Evolutionary conservation across 2,797 vertebrate species (phyloP), one percentile per base, ranked within the genome.

Genomic region (Enoplosus armatus): DNA sequence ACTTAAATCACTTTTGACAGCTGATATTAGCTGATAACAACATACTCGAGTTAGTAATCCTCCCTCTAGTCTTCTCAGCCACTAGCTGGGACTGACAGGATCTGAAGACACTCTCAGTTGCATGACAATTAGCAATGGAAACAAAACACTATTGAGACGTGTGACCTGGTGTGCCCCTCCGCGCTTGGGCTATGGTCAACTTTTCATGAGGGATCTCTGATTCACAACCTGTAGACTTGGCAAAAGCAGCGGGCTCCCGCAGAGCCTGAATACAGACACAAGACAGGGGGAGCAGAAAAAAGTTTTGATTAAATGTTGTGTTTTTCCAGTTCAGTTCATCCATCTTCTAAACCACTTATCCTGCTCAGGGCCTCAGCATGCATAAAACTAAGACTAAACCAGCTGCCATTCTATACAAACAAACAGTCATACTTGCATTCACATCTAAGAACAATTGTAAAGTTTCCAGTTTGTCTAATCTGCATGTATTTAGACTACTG

Each of bases 161-260:
- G 18, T 33, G 31, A 94, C 98, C 97, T 96, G 98, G 97, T 26
- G 98, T 99, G 83, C 98, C 98, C 56, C 95, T 95, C 65, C 94
- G 94, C n/a, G 98, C 98, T 87, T 99, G 97, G 74, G 96, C 92
- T 79, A 98, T 92, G 62, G 97, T 98, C 73, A 99, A 59, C 88
- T 96, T 99, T 70, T 99, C 97, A 63, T 97, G 95, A 12, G 95
- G 95, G 14, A 95, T 93, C 66, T 94, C 95, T 64, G 95, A 95
- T 76, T 96, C 94, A 79, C 88, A 97, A 89, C 95, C 96, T 47
- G 89, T 96, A 75, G 96, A 93, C 8, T 95, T 96, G 64, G 98
- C 96, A 87, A 98, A 98, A 15, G 95, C 93, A 60, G 98, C 98
- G 7, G 98, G 97, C 80, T 97, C 95, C 3, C 94, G 95, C 84